These are phyloP conservation scores for Rhopalosiphum padi DNA, from an alignment of 1,140 invertebrate species.

Conservation along the genomic window DNA sequence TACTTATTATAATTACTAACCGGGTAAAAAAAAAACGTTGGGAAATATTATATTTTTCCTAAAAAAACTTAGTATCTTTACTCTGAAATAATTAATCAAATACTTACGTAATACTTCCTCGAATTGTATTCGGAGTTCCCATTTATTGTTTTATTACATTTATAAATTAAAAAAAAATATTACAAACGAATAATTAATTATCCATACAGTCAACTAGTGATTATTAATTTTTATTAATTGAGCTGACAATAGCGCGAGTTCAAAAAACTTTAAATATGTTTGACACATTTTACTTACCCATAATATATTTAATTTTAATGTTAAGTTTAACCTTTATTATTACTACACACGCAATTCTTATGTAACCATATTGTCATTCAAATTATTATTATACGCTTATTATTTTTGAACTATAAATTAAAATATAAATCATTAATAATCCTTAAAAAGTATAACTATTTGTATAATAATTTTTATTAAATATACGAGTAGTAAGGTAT, in stretches of 20 bases:
- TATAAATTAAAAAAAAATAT: not conserved
- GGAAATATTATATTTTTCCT: not conserved
- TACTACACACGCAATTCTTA: not conserved
- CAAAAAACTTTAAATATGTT: not conserved
- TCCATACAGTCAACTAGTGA: not conserved
- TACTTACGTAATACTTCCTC: not conserved
- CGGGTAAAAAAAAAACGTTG: not conserved
- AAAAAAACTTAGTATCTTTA: not conserved
- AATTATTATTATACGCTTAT: not conserved
- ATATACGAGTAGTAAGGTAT: not conserved
- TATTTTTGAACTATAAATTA: not conserved
- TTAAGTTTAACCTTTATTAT: not conserved
- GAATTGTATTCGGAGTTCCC: not conserved
- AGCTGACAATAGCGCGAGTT: not conserved
- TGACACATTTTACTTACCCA: not conserved
- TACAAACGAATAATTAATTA: not conserved
- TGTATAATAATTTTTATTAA: not conserved
- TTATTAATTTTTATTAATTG: slow-evolving; percentile 15
- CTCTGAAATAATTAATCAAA: not conserved
- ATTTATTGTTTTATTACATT: not conserved
- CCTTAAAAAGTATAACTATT: not conserved
- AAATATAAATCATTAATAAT: not conserved
- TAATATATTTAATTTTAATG: not conserved
- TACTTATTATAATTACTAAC: not conserved
- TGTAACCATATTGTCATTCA: not conserved